Evolutionary conservation across 2,797 vertebrate genomes (phyloP).

Genomic region (Hypotaenidia okinawae): DNA sequence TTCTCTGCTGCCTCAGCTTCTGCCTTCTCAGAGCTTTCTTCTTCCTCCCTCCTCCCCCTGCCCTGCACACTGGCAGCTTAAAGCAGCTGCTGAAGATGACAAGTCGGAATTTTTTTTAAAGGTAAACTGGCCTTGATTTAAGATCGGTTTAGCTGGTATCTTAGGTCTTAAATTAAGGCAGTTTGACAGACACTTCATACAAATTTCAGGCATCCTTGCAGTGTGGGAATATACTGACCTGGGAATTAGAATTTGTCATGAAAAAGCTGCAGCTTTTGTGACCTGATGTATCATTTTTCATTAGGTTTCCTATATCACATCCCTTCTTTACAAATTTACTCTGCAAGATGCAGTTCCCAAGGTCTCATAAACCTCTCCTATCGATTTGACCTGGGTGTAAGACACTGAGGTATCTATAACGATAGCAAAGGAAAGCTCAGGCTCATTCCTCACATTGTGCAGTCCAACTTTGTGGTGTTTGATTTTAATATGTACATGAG

Average conservation of each 20-base stretch:
- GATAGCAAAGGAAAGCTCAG: neutral
- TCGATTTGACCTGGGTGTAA: neutral
- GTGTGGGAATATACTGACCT: neutral
- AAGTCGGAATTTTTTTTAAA: neutral
- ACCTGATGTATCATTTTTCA: neutral
- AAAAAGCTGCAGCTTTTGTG: neutral
- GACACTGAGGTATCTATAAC: neutral
- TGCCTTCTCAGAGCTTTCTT: neutral
- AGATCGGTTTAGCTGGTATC: neutral
- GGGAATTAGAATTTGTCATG: neutral
- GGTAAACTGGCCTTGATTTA: conserved; percentile 20
- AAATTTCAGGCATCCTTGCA: neutral
- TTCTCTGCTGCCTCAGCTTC: conserved; percentile 34
- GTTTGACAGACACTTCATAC: neutral
- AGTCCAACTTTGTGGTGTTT: neutral
- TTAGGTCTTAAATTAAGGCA: neutral
- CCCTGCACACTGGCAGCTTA: conserved; percentile 5
- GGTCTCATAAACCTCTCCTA: neutral
- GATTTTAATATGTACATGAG: neutral
- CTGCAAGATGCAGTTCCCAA: neutral
- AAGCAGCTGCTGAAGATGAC: conserved; percentile 32
- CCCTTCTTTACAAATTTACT: neutral
- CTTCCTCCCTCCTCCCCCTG: conserved; percentile 40
- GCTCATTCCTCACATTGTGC: neutral
- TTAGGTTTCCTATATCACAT: neutral